Conservation (phyloP, 2,888 invertebrate genomes). For the Hyposoter dolosus region DNA sequence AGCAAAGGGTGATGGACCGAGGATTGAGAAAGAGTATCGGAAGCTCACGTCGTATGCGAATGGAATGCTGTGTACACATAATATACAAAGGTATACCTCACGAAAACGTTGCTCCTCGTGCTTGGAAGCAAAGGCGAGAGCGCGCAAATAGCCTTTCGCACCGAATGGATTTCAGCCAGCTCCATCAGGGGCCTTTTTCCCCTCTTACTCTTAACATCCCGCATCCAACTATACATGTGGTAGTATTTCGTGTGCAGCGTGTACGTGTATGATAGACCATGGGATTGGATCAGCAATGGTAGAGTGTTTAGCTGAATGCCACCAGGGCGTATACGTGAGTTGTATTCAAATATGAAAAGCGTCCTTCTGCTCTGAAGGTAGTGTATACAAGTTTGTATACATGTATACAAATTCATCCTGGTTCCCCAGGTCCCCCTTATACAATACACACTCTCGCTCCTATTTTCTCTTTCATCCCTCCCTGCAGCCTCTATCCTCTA, state of each 20-base stretch:
- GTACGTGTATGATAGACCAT: not conserved
- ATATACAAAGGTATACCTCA: slow-evolving; percentile 19
- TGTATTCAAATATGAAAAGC: not conserved
- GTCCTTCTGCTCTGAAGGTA: not conserved
- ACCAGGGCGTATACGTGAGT: not conserved
- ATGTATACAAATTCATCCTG: not conserved
- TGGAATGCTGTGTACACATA: slow-evolving; percentile 16
- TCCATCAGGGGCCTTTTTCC: slow-evolving; percentile 64
- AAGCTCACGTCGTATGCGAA: not conserved
- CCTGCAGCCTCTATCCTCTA: not conserved
- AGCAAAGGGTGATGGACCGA: not conserved
- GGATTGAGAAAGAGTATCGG: not conserved
- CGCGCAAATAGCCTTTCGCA: slow-evolving; percentile 72
- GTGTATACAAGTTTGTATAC: not conserved
- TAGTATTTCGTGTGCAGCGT: slow-evolving; percentile 18
- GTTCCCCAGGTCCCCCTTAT: not conserved
- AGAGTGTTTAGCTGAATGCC: not conserved
- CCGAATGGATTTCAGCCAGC: slow-evolving; percentile 74
- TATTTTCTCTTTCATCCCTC: slow-evolving; percentile 21
- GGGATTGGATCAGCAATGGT: not conserved
- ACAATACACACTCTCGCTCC: not conserved
- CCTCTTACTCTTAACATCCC: slow-evolving; percentile 47
- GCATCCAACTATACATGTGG: slow-evolving; percentile 38
- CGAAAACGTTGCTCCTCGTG: slow-evolving; percentile 43
- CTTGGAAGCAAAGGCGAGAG: slow-evolving; percentile 38